Evolutionary conservation across 2,888 invertebrate genomes (phyloP), one percentile per base, ranked within the genome.

Genomic region (Melanophora roralis): DNA sequence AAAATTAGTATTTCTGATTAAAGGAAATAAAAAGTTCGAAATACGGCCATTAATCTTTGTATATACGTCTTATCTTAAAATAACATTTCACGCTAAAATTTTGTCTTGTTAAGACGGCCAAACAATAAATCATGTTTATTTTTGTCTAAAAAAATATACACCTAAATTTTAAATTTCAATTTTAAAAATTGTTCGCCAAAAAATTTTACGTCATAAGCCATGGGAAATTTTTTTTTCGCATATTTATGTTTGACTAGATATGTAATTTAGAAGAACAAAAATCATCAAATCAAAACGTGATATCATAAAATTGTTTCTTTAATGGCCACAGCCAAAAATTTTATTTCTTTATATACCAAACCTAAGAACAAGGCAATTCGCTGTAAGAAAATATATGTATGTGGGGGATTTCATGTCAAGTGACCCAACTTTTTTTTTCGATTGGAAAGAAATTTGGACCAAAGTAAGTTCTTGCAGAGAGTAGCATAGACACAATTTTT

Each of bases 241-340:
- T 23, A 6, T n/a, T 51, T 3, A 36, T 45, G 27, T 69, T 8
- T 1, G 27, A 36, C 45, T 40, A n/a, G 49, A n/a, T n/a, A n/a
- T n/a, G n/a, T 60, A 11, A 49, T 38, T 49, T 23, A 55, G 36
- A 62, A 53, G 11, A 67, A 64, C 14, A 57, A 64, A 72, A 57
- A 80, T 80, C 80, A 80, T 45, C 68, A 57, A 64, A 64, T 72
- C 40, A 73, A 80, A 72, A 76, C 80, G 80, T 80, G 80, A 76
- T 80, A 64, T 80, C 67, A 72, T 64, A 68, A 75, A 60, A 59
- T 49, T 64, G n/a, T n/a, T 27, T 27, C 6, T 27, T 27, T 27
- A 27, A 27, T 59, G 51, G 38, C 57, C 34, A 49, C 62, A 49
- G 43, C 23, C 11, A 11, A 47, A 36, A 43, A 47, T 64, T n/a